Conservation (phyloP, 2,113 vertebrate genomes). For the Panthera leo region DNA sequence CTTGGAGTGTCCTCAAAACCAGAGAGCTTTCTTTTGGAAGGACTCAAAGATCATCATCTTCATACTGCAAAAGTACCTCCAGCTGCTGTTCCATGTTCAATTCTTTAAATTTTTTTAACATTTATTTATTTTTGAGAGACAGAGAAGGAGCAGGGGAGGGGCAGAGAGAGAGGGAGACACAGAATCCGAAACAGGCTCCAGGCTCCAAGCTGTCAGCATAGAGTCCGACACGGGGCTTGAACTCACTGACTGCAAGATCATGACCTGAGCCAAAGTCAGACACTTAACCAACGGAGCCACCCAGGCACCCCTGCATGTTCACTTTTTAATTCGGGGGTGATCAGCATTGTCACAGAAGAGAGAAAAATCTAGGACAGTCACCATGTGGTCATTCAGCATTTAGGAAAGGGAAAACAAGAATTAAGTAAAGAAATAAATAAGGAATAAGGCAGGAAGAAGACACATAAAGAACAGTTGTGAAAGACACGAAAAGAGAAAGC, state of each 20-base stretch:
- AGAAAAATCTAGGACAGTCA: background rate
- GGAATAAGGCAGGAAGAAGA: background rate
- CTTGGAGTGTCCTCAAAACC: background rate
- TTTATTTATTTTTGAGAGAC: too few species aligned
- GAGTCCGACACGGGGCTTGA: too few species aligned
- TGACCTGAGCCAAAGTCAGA: too few species aligned
- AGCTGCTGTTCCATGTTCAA: accelerated
- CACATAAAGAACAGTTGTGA: background rate
- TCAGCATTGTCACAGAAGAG: background rate
- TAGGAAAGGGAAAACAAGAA: background rate
- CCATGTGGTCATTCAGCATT: too few species aligned
- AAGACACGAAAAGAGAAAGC: background rate
- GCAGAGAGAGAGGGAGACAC: too few species aligned
- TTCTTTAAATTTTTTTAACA: too few species aligned
- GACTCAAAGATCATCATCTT: background rate
- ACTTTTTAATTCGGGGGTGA: background rate
- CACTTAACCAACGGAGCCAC: too few species aligned
- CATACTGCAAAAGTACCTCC: background rate
- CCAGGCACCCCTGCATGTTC: background rate
- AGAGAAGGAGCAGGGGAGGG: too few species aligned
- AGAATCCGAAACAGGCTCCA: too few species aligned
- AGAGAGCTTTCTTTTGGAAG: background rate
- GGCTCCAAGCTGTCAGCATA: too few species aligned
- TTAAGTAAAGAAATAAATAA: background rate
- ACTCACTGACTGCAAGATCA: too few species aligned